Percentiles rank a stretch among this genome's conserved stretches.
phyloP scores from a whole-genome alignment of 2,888 invertebrate species.

The Scaptomyza reducta region DNA sequence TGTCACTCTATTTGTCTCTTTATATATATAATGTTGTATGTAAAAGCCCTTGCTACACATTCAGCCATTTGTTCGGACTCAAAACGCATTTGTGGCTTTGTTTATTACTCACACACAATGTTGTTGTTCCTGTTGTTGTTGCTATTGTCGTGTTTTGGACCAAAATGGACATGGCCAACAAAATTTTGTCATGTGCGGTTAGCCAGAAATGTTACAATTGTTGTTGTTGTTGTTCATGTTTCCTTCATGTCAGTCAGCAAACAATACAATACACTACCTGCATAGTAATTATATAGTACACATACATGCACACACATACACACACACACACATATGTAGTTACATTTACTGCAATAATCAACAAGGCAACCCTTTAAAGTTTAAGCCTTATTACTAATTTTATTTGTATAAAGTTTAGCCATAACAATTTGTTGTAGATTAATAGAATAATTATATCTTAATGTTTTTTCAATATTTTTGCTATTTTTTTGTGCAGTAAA shows the following conservation, averaged over 20 bases:
- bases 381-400: not conserved
- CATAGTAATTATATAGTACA: not conserved
- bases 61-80: conserved; percentile 40
- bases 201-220: conserved; percentile 30
- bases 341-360: conserved; percentile 12
- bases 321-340: too few species aligned
- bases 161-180: conserved; percentile 43
- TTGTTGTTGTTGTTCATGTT: conserved; percentile 3
- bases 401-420: too few species aligned
- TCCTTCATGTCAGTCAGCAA: conserved; percentile 3
- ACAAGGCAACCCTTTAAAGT: not conserved
- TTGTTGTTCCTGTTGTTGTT: conserved; percentile 27
- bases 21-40: not conserved
- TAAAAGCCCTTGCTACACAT: not conserved
- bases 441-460: too few species aligned
- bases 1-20: not conserved
- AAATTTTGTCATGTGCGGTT: conserved; percentile 51
- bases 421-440: too few species aligned
- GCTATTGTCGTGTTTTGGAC: conserved; percentile 19
- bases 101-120: conserved; percentile 51
- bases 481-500: too few species aligned
- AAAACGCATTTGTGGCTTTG: conserved; percentile 62
- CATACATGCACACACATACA: too few species aligned
- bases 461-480: too few species aligned
- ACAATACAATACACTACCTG: conserved; percentile 10